Conservation (phyloP, 2,113 vertebrate species). For the Eurystomus gularis region DNA sequence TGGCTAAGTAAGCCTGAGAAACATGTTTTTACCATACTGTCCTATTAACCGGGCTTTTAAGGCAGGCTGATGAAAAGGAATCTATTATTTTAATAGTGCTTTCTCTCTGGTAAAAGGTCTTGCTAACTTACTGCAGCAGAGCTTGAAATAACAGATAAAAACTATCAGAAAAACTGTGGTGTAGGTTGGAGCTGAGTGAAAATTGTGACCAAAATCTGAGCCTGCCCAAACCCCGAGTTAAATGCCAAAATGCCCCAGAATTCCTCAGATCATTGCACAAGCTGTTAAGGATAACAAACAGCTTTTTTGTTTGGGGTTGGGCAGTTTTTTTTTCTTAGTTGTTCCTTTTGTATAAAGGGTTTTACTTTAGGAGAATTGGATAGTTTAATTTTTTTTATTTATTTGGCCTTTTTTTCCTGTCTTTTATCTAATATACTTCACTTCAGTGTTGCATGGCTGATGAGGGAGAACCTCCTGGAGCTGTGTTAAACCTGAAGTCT, state of each 20-base stretch:
- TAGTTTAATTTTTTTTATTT: not conserved
- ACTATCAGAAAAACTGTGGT: slow-evolving; percentile 9
- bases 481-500: not conserved
- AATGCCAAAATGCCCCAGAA: not conserved
- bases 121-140: not conserved
- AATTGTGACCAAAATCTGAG: slow-evolving; percentile 9
- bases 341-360: not conserved
- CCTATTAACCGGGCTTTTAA: slow-evolving; percentile 28
- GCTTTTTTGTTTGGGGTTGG: not conserved
- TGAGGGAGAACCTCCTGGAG: not conserved
- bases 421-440: not conserved
- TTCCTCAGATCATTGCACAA: not conserved
- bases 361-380: not conserved
- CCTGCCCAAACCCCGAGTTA: not conserved
- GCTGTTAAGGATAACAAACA: not conserved
- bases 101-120: slow-evolving; percentile 30
- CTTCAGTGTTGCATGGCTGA: not conserved
- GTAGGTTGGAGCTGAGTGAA: not conserved
- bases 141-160: slow-evolving; percentile 37
- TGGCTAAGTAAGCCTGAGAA: not conserved
- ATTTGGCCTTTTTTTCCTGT: not conserved
- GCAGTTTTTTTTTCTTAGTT: not conserved
- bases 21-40: not conserved
- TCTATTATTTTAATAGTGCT: slow-evolving; percentile 29
- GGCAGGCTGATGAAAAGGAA: slow-evolving; percentile 3